Conservation (phyloP, 2,113 vertebrate species). For the Anser cygnoides region DNA sequence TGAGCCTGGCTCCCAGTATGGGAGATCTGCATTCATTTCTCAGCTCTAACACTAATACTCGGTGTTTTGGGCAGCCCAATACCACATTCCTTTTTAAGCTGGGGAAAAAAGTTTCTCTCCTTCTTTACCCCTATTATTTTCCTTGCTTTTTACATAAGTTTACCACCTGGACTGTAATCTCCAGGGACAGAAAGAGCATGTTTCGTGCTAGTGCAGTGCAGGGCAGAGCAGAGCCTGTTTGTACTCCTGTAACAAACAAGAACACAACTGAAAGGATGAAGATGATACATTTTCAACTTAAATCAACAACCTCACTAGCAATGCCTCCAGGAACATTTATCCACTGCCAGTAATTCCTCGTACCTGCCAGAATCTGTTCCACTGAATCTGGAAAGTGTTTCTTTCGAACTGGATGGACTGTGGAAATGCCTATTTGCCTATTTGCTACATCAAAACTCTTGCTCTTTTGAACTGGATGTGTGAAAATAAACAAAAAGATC, state of each 20-base stretch:
- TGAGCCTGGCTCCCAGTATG: not conserved
- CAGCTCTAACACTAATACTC: not conserved
- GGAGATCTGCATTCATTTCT: not conserved
- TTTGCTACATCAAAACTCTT: not conserved
- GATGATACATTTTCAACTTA: not conserved
- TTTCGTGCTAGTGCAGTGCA: not conserved
- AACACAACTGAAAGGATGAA: not conserved
- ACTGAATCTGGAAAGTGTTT: not conserved
- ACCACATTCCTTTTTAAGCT: not conserved
- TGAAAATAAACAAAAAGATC: not conserved
- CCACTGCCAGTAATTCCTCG: not conserved
- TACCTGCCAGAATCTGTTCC: conserved; percentile 17
- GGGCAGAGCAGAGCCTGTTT: not conserved
- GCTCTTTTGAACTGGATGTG: not conserved
- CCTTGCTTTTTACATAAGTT: not conserved
- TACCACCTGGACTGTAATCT: not conserved
- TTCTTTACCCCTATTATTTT: not conserved
- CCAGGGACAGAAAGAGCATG: not conserved
- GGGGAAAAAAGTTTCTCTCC: not conserved
- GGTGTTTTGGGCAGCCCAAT: not conserved
- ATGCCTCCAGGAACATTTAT: not conserved
- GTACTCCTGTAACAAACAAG: not conserved
- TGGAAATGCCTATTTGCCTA: not conserved
- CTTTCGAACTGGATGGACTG: not conserved
- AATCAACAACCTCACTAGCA: not conserved